phyloP scores from a whole-genome alignment of 2,113 vertebrate genomes.

The Catagonus wagneri region DNA sequence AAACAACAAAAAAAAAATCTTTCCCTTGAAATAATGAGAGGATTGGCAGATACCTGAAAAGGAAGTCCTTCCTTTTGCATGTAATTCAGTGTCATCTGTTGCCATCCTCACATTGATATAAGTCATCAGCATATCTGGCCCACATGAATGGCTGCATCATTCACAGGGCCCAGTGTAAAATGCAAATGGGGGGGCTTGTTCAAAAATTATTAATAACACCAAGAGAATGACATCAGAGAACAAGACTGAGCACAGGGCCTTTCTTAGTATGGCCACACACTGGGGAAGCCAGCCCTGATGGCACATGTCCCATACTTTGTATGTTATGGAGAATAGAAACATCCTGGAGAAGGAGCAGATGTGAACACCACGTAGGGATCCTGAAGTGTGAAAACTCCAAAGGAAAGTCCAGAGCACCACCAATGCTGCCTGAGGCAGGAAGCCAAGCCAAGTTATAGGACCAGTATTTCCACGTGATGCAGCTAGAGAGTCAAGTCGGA shows the following conservation, averaged over 20 bases:
- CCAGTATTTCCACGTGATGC: neutral
- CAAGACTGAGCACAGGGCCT: neutral
- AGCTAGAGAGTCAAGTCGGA: neutral
- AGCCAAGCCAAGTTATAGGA: neutral
- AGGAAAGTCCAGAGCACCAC: too few relatives aligned
- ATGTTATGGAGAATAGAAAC: neutral
- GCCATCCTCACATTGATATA: neutral
- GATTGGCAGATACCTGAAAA: neutral
- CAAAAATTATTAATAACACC: neutral
- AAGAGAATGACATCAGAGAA: neutral
- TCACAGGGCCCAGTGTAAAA: too few relatives aligned
- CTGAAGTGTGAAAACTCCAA: neutral
- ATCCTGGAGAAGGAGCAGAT: neutral
- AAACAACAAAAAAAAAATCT: neutral
- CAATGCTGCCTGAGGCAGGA: neutral
- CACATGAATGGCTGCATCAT: neutral
- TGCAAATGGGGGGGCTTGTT: neutral
- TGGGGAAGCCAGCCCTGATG: neutral
- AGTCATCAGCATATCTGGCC: neutral
- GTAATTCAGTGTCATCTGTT: neutral
- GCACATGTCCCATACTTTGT: accelerated
- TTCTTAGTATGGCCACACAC: neutral
- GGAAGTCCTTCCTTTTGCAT: neutral
- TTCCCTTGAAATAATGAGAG: conserved; percentile 39
- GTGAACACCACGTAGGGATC: neutral